A percentile compares a stretch with the other conserved stretches of the same genome.
Conservation (phyloP, 1,140 invertebrate species). For the Microplitis demolitor region DNA sequence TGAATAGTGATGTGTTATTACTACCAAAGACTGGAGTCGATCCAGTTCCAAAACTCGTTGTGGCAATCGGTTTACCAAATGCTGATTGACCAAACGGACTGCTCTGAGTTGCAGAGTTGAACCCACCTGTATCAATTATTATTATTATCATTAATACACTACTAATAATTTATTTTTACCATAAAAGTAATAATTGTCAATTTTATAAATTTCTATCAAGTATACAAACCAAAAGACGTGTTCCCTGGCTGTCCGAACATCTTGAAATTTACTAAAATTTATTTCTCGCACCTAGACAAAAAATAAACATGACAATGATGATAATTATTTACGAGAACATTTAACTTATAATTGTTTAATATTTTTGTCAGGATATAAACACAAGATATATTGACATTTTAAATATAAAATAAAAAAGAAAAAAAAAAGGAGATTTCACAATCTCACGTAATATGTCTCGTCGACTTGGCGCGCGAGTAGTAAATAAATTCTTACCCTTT, state of each 20-base stretch:
- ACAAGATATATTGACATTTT: no score
- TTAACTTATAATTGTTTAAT: no score
- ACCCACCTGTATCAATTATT: slow-evolving; percentile 36
- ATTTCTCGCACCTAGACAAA: neutral
- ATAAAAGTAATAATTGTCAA: no score
- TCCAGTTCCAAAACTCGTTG: slow-evolving; percentile 56
- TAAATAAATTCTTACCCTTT: no score
- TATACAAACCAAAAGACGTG: slow-evolving; percentile 9
- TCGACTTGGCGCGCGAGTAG: no score
- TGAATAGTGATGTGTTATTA: slow-evolving; percentile 64
- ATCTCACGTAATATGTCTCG: no score
- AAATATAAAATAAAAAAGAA: no score
- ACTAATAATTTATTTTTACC: no score
- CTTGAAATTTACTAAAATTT: neutral
- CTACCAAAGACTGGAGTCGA: slow-evolving; percentile 60
- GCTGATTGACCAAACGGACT: slow-evolving; percentile 61
- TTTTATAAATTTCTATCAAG: neutral
- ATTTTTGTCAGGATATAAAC: no score
- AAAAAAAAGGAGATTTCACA: no score
- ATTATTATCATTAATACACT: no score
- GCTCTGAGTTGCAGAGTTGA: slow-evolving; percentile 50
- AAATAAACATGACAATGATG: neutral
- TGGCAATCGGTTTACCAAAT: slow-evolving; percentile 61
- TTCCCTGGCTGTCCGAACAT: slow-evolving; percentile 11
- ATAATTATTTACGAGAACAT: no score